phyloP scores from a whole-genome alignment of 2,113 vertebrate species.

The Ginglymostoma cirratum region DNA sequence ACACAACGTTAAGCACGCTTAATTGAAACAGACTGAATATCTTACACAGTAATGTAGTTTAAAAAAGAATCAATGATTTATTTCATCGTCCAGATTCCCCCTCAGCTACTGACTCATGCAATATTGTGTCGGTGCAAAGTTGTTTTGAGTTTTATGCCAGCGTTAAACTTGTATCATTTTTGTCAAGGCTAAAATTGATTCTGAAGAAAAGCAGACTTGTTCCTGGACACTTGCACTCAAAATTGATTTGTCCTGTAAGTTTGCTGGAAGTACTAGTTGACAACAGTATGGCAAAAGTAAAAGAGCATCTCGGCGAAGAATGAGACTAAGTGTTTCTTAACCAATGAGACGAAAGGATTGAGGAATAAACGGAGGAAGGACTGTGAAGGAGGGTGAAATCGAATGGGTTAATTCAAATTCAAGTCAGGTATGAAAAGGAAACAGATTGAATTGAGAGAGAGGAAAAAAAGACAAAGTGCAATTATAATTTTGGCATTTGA shows the following conservation, averaged over 20 bases:
- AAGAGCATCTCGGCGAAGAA: neutral
- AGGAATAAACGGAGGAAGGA: neutral
- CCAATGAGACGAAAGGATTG: neutral
- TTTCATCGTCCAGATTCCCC: neutral
- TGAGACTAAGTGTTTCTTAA: neutral
- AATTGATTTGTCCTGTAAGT: neutral
- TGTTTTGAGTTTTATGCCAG: neutral
- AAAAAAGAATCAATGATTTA: neutral
- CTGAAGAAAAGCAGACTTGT: constrained; percentile 8
- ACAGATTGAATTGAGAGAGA: neutral
- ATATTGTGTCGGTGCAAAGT: neutral
- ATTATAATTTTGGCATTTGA: neutral
- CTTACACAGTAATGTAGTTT: neutral
- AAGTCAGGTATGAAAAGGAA: neutral
- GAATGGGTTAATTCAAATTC: neutral
- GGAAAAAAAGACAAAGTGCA: neutral
- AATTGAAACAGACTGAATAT: neutral
- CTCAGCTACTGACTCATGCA: neutral
- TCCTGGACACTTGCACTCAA: neutral
- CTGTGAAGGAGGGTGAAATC: neutral
- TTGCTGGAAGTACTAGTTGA: neutral
- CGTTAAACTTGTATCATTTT: neutral
- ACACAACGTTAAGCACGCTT: neutral
- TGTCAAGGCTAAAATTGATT: neutral
- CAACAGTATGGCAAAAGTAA: neutral